phyloP scores from a whole-genome alignment of 1,140 invertebrate genomes.

The Diachasma alloeum region DNA sequence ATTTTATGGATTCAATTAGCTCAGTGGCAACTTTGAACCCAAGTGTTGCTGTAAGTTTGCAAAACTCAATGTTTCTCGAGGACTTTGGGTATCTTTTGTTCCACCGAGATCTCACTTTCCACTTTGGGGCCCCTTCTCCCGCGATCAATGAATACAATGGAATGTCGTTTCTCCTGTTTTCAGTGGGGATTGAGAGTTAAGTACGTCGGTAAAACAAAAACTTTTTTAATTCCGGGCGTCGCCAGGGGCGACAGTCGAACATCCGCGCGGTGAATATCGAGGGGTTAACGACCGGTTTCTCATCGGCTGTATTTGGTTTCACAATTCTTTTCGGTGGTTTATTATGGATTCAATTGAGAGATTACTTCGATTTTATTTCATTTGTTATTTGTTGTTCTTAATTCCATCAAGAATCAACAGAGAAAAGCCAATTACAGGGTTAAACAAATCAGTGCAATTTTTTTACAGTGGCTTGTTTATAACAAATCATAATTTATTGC shows the following conservation, averaged over 20 bases:
- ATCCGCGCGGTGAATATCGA: conserved; percentile 6
- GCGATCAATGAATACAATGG: neutral
- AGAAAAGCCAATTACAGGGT: too few species aligned
- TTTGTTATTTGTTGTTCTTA: too few species aligned
- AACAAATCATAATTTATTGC: too few species aligned
- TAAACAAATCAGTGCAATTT: too few species aligned
- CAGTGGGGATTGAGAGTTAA: neutral
- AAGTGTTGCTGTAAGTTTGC: neutral
- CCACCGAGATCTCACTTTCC: neutral
- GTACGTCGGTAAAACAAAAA: conserved; percentile 31
- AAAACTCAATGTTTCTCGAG: neutral
- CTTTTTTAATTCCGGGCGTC: conserved; percentile 35
- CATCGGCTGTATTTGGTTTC: neutral
- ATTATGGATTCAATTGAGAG: neutral
- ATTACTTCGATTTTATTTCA: neutral
- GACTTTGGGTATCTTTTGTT: neutral
- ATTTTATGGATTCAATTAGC: neutral
- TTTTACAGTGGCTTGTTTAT: too few species aligned
- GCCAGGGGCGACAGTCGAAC: conserved; percentile 22
- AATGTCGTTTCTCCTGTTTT: neutral
- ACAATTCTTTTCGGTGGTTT: neutral
- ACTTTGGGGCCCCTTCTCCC: neutral
- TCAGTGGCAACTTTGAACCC: neutral
- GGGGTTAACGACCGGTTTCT: conserved; percentile 4
- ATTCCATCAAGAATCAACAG: too few species aligned